phyloP scores from a whole-genome alignment of 2,888 invertebrate genomes.

The Buathra laborator region DNA sequence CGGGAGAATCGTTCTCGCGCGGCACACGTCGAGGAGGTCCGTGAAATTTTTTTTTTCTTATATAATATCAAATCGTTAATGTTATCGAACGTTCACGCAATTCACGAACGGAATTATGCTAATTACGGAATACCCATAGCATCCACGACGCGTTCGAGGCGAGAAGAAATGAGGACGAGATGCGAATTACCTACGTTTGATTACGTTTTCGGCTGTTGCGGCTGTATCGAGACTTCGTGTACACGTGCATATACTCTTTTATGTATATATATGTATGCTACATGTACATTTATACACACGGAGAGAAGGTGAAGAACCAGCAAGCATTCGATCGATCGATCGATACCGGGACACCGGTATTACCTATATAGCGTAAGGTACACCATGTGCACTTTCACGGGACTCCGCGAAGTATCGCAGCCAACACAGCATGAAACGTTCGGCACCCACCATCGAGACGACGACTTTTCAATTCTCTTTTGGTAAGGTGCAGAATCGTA shows the following conservation, averaged over 20 bases:
- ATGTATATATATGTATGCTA: not conserved
- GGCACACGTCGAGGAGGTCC: not conserved
- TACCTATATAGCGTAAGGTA: not conserved
- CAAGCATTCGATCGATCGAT: constrained; percentile 34
- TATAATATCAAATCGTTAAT: constrained; percentile 8
- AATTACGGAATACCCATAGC: constrained; percentile 14
- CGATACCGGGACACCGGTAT: constrained; percentile 15
- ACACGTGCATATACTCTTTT: not conserved
- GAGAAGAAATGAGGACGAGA: constrained; percentile 15
- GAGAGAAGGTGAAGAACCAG: not conserved
- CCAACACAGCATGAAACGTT: constrained; percentile 22
- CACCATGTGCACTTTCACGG: constrained; percentile 31
- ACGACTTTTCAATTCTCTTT: constrained; percentile 46
- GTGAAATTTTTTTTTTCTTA: not conserved
- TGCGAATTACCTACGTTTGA: constrained; percentile 18
- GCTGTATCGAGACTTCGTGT: not conserved
- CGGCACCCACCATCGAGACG: constrained; percentile 29
- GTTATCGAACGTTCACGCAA: constrained; percentile 32
- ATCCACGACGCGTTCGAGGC: not conserved
- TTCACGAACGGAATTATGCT: constrained; percentile 37
- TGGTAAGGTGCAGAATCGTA: constrained; percentile 51
- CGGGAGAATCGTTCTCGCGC: not conserved
- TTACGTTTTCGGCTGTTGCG: constrained; percentile 18
- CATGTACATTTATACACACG: not conserved
- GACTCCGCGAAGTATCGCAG: not conserved